phyloP scores from a whole-genome alignment of 2,888 invertebrate genomes.

The Oligia strigilis region DNA sequence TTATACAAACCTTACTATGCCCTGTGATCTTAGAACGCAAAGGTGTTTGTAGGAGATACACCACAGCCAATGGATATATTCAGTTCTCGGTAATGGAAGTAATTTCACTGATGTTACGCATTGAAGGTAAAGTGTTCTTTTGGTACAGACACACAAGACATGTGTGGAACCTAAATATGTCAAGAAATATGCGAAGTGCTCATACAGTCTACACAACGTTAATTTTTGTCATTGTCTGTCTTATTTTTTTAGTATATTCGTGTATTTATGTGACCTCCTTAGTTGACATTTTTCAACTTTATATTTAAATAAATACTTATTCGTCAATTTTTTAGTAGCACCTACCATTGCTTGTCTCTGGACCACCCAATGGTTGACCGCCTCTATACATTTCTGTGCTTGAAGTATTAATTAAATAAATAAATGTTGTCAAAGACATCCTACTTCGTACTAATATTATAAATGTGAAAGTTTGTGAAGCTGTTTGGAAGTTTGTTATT shows the following conservation, averaged over 20 bases:
- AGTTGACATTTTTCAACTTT: no score
- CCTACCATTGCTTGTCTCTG: no score
- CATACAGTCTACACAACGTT: background rate
- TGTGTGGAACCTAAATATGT: background rate
- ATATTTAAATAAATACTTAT: no score
- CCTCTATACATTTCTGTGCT: no score
- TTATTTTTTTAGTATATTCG: background rate
- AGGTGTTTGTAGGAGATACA: background rate
- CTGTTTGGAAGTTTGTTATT: no score
- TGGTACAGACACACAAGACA: background rate
- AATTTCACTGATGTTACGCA: background rate
- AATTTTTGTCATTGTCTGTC: background rate
- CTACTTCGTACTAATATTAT: no score
- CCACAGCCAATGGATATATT: slow-evolving; percentile 3
- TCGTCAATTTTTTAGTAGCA: no score
- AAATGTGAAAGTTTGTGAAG: no score
- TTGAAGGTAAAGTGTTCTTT: background rate
- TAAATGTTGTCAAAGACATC: no score
- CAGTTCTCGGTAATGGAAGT: background rate
- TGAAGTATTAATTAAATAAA: no score
- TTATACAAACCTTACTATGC: slow-evolving; percentile 6
- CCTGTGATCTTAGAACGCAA: background rate
- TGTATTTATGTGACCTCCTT: background rate
- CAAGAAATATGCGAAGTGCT: background rate
- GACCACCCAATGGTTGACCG: no score